Percentiles rank a stretch among this genome's conserved stretches.
Evolutionary conservation across 2,888 invertebrate genomes (phyloP).

Genomic region (Nephrotoma flavescens): DNA sequence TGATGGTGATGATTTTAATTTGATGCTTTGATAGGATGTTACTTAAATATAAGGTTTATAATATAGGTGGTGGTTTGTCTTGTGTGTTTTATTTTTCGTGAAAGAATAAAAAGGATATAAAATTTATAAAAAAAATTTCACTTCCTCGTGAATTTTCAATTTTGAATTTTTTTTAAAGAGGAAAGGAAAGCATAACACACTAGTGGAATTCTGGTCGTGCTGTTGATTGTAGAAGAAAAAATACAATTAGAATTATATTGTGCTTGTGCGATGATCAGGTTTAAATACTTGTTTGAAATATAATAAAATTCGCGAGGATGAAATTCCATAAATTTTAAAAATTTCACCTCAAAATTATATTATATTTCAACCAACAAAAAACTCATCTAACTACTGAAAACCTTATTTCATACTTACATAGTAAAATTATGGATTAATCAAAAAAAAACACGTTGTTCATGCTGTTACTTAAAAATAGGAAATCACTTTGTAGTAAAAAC

Average conservation of each 20-base stretch:
- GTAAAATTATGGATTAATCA: neutral
- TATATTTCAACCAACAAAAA: neutral
- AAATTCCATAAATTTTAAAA: neutral
- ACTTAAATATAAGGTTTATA: neutral
- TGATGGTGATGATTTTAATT: neutral
- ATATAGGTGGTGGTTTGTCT: neutral
- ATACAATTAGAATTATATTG: neutral
- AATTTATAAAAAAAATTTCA: neutral
- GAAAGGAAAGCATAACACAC: conserved; percentile 8
- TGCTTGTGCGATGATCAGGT: neutral
- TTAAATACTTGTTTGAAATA: too few relatives aligned
- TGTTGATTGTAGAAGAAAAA: conserved; percentile 10
- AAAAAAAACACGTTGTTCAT: neutral
- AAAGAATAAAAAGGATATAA: neutral
- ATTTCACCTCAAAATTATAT: neutral
- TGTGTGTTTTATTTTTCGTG: neutral
- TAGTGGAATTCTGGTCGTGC: conserved; percentile 17
- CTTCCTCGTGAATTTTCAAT: neutral
- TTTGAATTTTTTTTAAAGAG: neutral
- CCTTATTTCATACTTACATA: neutral
- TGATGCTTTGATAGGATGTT: neutral
- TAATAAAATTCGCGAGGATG: too few relatives aligned
- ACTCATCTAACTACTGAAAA: neutral
- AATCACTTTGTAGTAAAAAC: neutral
- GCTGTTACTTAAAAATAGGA: neutral